A percentile compares a stretch with the other conserved stretches of the same genome.
phyloP scores from a whole-genome alignment of 2,113 vertebrate species.

The Vireo altiloquus region DNA sequence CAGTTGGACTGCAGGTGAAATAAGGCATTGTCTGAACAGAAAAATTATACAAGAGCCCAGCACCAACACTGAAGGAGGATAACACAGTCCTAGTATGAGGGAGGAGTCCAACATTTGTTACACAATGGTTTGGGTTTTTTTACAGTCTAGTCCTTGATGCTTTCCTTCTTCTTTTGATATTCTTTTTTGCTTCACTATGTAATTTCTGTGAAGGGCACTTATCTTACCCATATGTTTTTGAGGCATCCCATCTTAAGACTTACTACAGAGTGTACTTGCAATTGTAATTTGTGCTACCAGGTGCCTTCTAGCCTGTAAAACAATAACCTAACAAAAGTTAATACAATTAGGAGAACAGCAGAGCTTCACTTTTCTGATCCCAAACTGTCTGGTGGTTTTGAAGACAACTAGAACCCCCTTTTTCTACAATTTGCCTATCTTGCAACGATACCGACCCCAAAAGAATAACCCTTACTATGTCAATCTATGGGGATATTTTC shows the following conservation, averaged over 20 bases:
- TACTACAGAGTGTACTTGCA: not conserved
- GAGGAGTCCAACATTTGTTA: not conserved
- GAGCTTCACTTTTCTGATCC: not conserved
- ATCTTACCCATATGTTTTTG: not conserved
- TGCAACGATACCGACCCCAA: accelerated
- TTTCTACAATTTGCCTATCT: not conserved
- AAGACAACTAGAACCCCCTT: not conserved
- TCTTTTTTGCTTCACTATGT: not conserved
- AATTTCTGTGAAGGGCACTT: not conserved
- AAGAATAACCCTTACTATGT: not conserved
- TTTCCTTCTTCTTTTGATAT: slow-evolving; percentile 5
- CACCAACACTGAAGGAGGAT: not conserved
- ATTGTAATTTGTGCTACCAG: not conserved
- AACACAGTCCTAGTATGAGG: not conserved
- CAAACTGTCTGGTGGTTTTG: not conserved
- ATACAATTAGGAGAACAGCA: not conserved
- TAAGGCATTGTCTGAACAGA: not conserved
- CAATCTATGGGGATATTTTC: not conserved
- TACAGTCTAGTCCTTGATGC: not conserved
- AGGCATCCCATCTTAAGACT: not conserved
- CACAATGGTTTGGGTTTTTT: not conserved
- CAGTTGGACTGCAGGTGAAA: not conserved
- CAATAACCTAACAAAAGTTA: not conserved
- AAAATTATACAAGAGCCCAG: not conserved
- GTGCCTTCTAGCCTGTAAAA: not conserved